phyloP scores from a whole-genome alignment of 2,888 invertebrate genomes.

The Drosophila planitibia region DNA sequence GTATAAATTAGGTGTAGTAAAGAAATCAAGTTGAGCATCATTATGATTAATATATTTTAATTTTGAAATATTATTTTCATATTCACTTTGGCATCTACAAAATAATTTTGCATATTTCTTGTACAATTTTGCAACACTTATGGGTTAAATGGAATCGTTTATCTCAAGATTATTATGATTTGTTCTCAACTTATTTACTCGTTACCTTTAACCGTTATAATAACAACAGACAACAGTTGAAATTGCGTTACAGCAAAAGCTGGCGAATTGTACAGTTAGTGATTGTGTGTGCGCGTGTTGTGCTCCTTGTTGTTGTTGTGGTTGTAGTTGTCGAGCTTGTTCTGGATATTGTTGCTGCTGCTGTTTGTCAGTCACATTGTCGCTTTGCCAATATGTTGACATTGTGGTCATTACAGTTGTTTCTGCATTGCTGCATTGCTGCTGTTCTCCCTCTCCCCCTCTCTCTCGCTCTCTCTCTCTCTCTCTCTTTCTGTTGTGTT shows the following conservation, averaged over 20 bases:
- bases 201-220: background rate
- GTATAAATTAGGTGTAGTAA: background rate
- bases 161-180: background rate
- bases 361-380: slow-evolving; percentile 24
- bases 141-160: too few relatives aligned
- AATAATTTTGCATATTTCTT: background rate
- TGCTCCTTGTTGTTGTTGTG: slow-evolving; percentile 14
- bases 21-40: background rate
- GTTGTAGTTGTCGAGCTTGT: background rate
- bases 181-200: background rate
- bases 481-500: slow-evolving; percentile 14
- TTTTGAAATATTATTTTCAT: background rate
- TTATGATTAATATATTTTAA: background rate
- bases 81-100: background rate
- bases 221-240: background rate
- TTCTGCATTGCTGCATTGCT: slow-evolving; percentile 5
- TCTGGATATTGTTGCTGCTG: slow-evolving; percentile 4
- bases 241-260: slow-evolving; percentile 14
- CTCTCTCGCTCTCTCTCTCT: background rate
- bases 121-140: background rate
- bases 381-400: slow-evolving; percentile 29
- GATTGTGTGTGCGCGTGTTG: background rate
- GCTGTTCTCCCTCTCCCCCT: slow-evolving; percentile 2
- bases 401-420: slow-evolving; percentile 47
- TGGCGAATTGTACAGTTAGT: slow-evolving; percentile 13